These are phyloP conservation scores for Nasonovia ribisnigri DNA, from an alignment of 2,888 invertebrate genomes.

Conservation along the genomic window DNA sequence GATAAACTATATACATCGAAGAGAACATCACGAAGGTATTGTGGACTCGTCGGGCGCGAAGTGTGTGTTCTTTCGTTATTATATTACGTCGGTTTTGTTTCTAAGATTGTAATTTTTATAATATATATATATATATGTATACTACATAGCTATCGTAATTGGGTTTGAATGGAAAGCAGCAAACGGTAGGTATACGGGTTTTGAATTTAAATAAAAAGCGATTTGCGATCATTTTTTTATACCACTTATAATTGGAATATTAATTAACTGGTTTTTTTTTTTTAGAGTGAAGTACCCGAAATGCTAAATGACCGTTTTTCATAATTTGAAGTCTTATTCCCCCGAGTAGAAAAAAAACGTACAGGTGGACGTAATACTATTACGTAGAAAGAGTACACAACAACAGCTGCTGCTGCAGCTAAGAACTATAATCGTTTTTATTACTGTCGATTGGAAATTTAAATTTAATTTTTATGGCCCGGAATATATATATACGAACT, in stretches of 20 bases:
- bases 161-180: not conserved
- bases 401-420: not conserved
- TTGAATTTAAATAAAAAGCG: not conserved
- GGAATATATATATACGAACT: not conserved
- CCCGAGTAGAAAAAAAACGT: not conserved
- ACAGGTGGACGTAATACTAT: not conserved
- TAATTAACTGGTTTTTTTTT: slow-evolving; percentile 10
- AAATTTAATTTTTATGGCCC: not conserved
- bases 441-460: not conserved
- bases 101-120: not conserved
- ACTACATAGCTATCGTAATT: not conserved
- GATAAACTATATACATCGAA: not conserved
- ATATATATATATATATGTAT: not conserved
- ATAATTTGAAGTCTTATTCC: not conserved
- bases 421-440: not conserved
- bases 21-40: not conserved
- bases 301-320: not conserved
- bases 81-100: not conserved
- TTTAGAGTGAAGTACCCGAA: not conserved
- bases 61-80: not conserved
- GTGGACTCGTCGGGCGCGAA: no score
- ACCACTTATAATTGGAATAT: not conserved
- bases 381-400: not conserved
- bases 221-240: not conserved
- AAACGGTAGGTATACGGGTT: not conserved